Evolutionary conservation across 2,888 invertebrate genomes (phyloP), one percentile per base, ranked within the genome.

Genomic region (Agonopterix heracliana): DNA sequence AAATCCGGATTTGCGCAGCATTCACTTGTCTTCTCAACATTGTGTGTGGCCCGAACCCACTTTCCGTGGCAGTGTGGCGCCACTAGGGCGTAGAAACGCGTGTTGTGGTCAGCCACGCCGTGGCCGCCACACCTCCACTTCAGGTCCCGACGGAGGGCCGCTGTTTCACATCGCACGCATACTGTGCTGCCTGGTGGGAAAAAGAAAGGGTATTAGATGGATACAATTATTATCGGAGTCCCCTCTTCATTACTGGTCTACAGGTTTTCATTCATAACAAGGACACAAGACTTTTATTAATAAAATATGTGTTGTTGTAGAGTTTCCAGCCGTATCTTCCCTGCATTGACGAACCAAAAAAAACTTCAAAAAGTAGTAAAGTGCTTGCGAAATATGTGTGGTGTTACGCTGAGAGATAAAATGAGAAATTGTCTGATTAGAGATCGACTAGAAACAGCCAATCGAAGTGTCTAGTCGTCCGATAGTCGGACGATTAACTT

Each of bases 61-160:
- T 96, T 95, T 40, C 96, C 97, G 68, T 95, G 95, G 78, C 97
- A 97, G 66, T 95, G 94, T 1, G 94, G 94, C n/a, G 93, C 93
- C 44, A 95, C 93, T 35, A 96, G 90, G 36, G 96, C 95, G 63
- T 94, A 94, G 93, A 95, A 97, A 50, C 95, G 90, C 9, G 96
- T 96, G 54, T 92, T 90, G 51, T 93, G 90, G 0, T 92, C 92
- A 34, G 92, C 88, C 2, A 94, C 93, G 0, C 97, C 96, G 74
- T 96, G 96, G 0, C 97, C 97, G 55, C 93, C 93, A 86, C 97
- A 97, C 45, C 95, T 90, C 91, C 93, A 93, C 53, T 93, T 93
- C 34, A 94, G 79, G 53, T 92, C 91, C 42, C 93, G 91, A 47
- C 95, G 91, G 52, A 96, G 91, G 0, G 96, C 96, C 57, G 94